Base-by-base conservation (phyloP, 2,888 invertebrate species). In the Dicyrtomina minuta region DNA sequence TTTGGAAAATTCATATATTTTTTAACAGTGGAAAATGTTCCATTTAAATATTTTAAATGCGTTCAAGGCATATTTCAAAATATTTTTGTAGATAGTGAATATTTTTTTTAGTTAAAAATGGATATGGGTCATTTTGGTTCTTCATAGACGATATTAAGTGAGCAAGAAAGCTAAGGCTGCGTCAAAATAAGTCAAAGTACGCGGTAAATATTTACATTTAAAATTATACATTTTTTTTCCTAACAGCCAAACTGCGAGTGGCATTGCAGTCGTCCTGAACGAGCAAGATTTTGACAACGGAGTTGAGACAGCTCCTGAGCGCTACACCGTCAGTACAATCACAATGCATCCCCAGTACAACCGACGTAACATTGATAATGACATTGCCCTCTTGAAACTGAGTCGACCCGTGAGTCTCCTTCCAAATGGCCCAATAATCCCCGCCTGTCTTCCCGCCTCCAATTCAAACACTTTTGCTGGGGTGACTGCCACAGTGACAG, bases 401-500 rank as follows among this genome's bases (percentile, higher is more conserved):
- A 15, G 26, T 8, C 39, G 53, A 8, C 27, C 64, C 4, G 68
- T 71, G 20, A 46, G 33, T n/a, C 59, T 70, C n/a, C 27, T 61
- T 20, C 22, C 62, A 13, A 46, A 41, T 13, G 62, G 62, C 24
- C 53, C 53, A 17, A 53, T 55, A 17, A 59, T 58, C 15, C 70
- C 70, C 15, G 66, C 62, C 10, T 71, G 71, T 24, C 49, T 71
- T 22, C 68, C 71, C 8, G 71, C 71, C 6, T 62, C 58, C 5
- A 41, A 66, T 20, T n/a, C 33, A n/a, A 68, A 68, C 13, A 58
- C 20, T 33, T 68, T 60, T 41, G 24, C 69, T 5, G 64, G 64
- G 8, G 41, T 53, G 20, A 69, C 56, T 41, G 64, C 43, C n/a
- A 77, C 77, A 13, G 77, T 74, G 13, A 70, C 70, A 15, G 77